Evolutionary conservation across 2,888 invertebrate genomes (phyloP).

Genomic region (Meiosimyza platycephala): DNA sequence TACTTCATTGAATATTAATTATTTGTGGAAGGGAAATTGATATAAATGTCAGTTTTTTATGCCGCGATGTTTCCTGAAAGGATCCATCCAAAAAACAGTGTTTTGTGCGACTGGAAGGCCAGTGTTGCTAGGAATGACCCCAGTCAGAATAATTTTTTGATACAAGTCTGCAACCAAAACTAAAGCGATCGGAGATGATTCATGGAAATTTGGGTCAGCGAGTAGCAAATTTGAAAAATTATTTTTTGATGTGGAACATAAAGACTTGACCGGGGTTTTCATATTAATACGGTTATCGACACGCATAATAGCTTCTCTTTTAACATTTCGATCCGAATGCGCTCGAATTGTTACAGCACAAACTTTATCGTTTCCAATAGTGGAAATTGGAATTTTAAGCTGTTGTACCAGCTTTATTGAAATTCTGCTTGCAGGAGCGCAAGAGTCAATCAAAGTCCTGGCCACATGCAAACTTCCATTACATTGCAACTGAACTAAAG

Average conservation of each 20-base stretch:
- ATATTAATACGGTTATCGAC: neutral
- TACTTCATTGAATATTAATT: no score
- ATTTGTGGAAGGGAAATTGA: constrained; percentile 15
- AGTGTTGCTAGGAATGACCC: constrained; percentile 6
- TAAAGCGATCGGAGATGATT: neutral
- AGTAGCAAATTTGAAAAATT: neutral
- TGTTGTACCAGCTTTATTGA: neutral
- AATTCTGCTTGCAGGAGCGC: neutral
- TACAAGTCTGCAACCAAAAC: neutral
- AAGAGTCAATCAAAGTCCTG: neutral
- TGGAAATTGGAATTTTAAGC: neutral
- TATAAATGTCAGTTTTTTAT: constrained; percentile 28
- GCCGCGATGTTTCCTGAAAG: no score
- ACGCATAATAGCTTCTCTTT: neutral
- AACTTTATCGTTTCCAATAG: neutral
- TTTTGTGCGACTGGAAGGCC: constrained; percentile 13
- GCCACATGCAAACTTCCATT: neutral
- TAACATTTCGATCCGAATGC: neutral
- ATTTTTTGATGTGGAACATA: neutral
- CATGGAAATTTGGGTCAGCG: neutral
- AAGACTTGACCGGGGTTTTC: neutral
- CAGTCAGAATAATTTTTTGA: neutral
- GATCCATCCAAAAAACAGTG: neutral
- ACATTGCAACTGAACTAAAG: neutral
- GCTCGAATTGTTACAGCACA: neutral